Percentiles rank a stretch among this genome's conserved stretches.
Evolutionary conservation across 2,113 vertebrate genomes (phyloP).

Genomic region (Gambusia affinis): DNA sequence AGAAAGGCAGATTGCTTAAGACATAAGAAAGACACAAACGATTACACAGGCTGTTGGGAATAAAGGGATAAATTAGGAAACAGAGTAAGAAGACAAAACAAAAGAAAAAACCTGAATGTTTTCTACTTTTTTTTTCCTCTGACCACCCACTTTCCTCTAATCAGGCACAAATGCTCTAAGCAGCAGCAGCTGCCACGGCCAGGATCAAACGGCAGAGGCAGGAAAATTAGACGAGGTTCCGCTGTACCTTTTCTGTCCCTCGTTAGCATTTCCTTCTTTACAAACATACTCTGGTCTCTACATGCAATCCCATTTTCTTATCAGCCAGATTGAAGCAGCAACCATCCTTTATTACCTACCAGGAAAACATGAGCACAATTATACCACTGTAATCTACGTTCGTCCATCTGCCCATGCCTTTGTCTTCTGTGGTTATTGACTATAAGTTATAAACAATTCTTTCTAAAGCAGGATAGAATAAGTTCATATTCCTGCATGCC

Average conservation of each 20-base stretch:
- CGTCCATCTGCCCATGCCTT: no score
- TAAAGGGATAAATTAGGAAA: conserved; percentile 10
- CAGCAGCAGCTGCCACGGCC: conserved; percentile 80
- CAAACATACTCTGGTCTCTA: background rate
- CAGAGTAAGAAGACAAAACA: conserved; percentile 22
- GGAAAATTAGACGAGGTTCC: conserved; percentile 79
- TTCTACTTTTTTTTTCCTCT: conserved; percentile 55
- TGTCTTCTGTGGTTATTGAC: background rate
- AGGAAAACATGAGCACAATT: background rate
- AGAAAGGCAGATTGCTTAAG: background rate
- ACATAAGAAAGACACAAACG: background rate
- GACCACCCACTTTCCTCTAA: conserved; percentile 83
- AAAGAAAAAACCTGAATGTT: conserved; percentile 37
- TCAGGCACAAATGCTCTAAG: conserved; percentile 84
- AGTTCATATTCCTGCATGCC: no score
- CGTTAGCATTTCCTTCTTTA: conserved; percentile 35
- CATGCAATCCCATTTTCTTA: background rate
- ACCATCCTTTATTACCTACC: background rate
- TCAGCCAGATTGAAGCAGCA: no score
- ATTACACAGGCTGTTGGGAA: background rate
- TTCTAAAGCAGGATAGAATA: background rate
- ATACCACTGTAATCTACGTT: background rate
- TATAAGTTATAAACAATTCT: background rate
- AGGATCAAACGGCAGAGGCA: conserved; percentile 78
- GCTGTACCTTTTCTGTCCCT: conserved; percentile 61